These are phyloP conservation scores for Dermochelys coriacea DNA, from an alignment of 2,797 vertebrate genomes.

Conservation along the genomic window DNA sequence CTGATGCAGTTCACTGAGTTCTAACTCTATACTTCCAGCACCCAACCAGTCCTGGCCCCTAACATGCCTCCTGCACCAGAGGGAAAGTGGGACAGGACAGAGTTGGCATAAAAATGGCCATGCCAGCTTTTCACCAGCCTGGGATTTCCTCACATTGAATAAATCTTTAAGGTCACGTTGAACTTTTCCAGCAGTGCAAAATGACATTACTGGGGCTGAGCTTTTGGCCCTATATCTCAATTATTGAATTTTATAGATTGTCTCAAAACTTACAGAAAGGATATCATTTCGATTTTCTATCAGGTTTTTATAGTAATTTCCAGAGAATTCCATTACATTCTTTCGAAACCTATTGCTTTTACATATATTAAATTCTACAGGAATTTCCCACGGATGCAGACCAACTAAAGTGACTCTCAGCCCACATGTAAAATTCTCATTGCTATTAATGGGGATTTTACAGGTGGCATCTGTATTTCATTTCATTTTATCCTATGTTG, in stretches of 20 bases:
- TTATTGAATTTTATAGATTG: neutral
- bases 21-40: neutral
- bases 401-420: neutral
- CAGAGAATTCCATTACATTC: neutral
- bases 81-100: neutral
- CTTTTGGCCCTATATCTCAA: neutral
- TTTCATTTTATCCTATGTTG: neutral
- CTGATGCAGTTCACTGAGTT: neutral
- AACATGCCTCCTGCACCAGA: neutral
- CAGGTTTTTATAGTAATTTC: neutral
- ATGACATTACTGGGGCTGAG: neutral
- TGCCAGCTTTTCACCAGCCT: neutral
- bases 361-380: neutral
- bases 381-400: neutral
- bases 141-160: neutral
- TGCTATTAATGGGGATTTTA: accelerated
- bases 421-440: neutral
- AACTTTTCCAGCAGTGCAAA: neutral
- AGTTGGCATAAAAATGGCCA: neutral
- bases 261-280: neutral
- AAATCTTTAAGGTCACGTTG: neutral
- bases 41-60: neutral
- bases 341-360: neutral
- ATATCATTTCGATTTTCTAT: neutral
- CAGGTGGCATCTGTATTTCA: neutral